Base-by-base conservation (phyloP, 30 jellyfish, hydroid and myxozoan species). In the Rhopilema esculentum region DNA sequence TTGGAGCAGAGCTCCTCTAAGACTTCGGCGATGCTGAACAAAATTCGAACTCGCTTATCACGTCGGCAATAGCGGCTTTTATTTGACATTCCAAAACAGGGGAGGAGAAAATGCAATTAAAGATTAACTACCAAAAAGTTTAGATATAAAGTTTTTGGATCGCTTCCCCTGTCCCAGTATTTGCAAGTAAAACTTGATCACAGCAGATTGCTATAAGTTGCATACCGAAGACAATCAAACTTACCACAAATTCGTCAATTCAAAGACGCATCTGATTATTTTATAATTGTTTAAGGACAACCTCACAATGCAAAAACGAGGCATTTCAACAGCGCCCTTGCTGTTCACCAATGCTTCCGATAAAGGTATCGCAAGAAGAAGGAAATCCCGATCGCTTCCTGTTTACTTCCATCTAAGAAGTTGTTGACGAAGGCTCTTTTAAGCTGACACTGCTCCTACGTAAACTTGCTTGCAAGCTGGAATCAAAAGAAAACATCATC, bases 401-500 rank as follows among this genome's bases (percentile, higher is more conserved):
- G 99, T 82, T 89, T 87, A 67, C 99, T 91, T 26, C 98, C 98
- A 66, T 95, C 99, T 48, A 91, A 87, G 91, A 95, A 95, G 75
- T 95, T 95, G 80, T 91, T 95, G 15, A 74, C 89, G 12, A 95
- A 67, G 0, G 99, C 93, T 30, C 99, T 89, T 50, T 91, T 91
- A 0, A 95, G n/a, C 98, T 0, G 99, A 91, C 65, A 94, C 97
- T 31, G 99, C 99, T 27, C 99, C 99, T 73, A 89, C 99, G 80
- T 94, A 69, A 94, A 88, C 48, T 94, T 94, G 70, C 99, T 94
- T 50, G 88, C 91, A 72, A 94, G 80, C 99, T 94, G 63, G 22
- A 80, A 4, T 12, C 57, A 49, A n/a, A 78, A 78, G 0, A 29
- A 78, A 50, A 76, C 12, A 20, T 17, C 48, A 0, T 0, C 20